Evolutionary conservation across 2,888 invertebrate species (phyloP).

Genomic region (Drosophila suboccidentalis): DNA sequence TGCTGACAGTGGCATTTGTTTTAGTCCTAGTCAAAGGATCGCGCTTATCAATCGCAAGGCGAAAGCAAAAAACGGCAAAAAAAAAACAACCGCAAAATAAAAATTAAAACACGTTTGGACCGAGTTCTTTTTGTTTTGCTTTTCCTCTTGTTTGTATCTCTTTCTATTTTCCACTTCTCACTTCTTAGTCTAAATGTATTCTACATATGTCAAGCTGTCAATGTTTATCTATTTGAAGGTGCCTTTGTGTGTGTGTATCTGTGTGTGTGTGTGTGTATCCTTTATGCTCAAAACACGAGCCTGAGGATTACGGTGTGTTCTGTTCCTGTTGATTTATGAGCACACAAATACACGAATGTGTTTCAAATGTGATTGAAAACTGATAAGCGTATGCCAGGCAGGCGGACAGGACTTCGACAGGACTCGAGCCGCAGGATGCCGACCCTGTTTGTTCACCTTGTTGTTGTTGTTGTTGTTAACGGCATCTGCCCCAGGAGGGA

Average conservation of each 20-base stretch:
- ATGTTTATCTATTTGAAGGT: conserved; percentile 75
- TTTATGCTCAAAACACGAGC: conserved; percentile 43
- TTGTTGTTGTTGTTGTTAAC: not conserved
- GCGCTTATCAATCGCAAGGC: conserved; percentile 58
- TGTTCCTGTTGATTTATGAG: conserved; percentile 74
- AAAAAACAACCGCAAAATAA: conserved; percentile 46
- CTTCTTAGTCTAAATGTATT: conserved; percentile 35
- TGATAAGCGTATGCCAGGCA: conserved; percentile 67
- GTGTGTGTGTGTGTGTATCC: conserved; percentile 3
- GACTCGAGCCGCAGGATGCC: conserved; percentile 40
- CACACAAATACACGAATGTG: conserved; percentile 72
- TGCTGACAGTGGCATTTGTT: conserved; percentile 47
- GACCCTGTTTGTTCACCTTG: conserved; percentile 45
- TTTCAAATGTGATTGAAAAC: conserved; percentile 80
- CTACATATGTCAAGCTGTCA: conserved; percentile 81
- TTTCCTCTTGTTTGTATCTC: no score
- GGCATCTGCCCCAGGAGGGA: conserved; percentile 9
- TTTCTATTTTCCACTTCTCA: conserved; percentile 11
- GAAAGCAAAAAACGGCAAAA: conserved; percentile 16
- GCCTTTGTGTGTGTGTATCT: conserved; percentile 37
- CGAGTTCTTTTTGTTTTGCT: no score
- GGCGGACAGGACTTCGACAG: conserved; percentile 15
- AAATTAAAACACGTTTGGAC: conserved; percentile 60
- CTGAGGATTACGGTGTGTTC: conserved; percentile 67
- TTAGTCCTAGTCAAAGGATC: conserved; percentile 30